Conservation (phyloP, 2,797 vertebrate genomes). For the Odontamblyopus rebecca region DNA sequence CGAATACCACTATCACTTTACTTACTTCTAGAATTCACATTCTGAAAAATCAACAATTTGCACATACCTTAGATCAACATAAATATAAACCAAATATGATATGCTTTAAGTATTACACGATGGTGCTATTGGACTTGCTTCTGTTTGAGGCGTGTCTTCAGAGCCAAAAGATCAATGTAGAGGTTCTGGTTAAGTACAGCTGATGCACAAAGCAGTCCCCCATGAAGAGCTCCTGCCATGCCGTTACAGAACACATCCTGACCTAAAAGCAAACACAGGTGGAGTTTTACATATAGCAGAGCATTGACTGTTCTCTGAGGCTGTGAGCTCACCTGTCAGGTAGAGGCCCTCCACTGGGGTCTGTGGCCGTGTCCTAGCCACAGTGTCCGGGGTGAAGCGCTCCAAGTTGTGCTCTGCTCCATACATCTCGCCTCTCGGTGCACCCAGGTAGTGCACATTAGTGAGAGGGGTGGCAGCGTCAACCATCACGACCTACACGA, state of each 20-base stretch:
- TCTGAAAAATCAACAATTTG: neutral
- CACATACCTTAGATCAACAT: neutral
- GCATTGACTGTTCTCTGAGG: neutral
- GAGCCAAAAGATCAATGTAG: slow-evolving; percentile 78
- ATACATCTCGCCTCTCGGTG: slow-evolving; percentile 79
- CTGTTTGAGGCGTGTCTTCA: slow-evolving; percentile 75
- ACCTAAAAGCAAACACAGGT: slow-evolving; percentile 56
- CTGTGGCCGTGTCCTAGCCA: slow-evolving; percentile 72
- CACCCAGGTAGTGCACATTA: slow-evolving; percentile 80
- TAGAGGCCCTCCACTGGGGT: slow-evolving; percentile 80
- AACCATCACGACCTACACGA: slow-evolving; percentile 73
- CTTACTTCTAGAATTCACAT: neutral
- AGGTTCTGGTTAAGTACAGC: slow-evolving; percentile 77
- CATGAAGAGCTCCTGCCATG: slow-evolving; percentile 79
- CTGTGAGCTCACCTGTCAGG: slow-evolving; percentile 74
- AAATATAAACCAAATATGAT: neutral
- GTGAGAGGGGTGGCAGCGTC: slow-evolving; percentile 78
- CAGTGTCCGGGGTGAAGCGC: slow-evolving; percentile 70
- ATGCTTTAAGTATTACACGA: neutral
- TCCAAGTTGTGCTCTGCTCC: slow-evolving; percentile 78
- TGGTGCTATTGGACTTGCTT: slow-evolving; percentile 12
- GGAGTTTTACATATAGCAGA: neutral
- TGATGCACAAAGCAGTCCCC: slow-evolving; percentile 78
- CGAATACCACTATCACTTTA: neutral
- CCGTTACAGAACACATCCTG: slow-evolving; percentile 82